Evolutionary conservation across 35 echinoderm and acorn worm species (phyloP).

Genomic region (Ptychodera flava): DNA sequence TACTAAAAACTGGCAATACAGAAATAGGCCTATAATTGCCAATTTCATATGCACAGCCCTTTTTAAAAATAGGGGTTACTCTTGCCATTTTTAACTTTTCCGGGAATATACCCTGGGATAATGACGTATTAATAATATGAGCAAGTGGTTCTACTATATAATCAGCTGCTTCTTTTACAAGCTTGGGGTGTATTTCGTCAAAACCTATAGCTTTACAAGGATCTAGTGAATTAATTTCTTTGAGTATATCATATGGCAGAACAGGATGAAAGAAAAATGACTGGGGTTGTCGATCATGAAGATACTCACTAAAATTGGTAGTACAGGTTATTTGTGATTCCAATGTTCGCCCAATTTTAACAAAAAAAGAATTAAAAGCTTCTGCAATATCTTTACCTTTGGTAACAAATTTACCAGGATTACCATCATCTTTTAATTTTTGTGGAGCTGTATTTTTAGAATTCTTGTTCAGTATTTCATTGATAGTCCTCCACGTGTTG

Average conservation of each 20-base stretch:
- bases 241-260: background rate
- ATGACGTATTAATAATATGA: conserved; percentile 14
- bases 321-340: too few species aligned
- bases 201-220: conserved; percentile 22
- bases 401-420: background rate
- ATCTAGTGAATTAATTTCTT: background rate
- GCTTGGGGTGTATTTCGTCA: conserved; percentile 4
- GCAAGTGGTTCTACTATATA: background rate
- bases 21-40: conserved; percentile 32
- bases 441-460: background rate
- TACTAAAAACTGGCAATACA: conserved; percentile 14
- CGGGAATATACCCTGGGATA: conserved; percentile 7
- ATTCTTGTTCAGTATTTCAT: background rate
- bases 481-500: conserved; percentile 8
- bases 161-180: conserved; percentile 12
- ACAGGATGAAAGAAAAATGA: too few species aligned
- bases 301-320: background rate
- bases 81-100: conserved; percentile 21
- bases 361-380: background rate
- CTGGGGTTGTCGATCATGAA: too few species aligned
- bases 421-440: background rate
- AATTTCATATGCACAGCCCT: conserved; percentile 17
- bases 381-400: background rate
- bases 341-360: too few species aligned
- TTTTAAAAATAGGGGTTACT: conserved; percentile 31